Evolutionary conservation across 1,140 invertebrate species (phyloP).

Genomic region (Leptestheria dahalacensis): DNA sequence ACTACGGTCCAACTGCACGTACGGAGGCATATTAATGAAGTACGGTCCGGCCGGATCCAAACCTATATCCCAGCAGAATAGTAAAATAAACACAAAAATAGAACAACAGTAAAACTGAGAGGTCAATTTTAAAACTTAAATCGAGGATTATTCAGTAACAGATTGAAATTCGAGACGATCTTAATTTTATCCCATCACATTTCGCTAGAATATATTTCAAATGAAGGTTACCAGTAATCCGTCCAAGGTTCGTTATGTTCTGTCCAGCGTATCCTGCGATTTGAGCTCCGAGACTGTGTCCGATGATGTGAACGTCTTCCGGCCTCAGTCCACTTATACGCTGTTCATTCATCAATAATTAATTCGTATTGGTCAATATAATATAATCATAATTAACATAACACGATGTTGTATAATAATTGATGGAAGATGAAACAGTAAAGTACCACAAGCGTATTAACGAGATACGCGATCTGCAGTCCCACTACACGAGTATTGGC

Average conservation of each 20-base stretch:
- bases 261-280: slow-evolving; percentile 30
- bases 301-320: slow-evolving; percentile 29
- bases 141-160: too few species aligned
- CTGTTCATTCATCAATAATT: neutral
- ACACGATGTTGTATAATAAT: too few species aligned
- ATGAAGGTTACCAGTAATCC: slow-evolving; percentile 32
- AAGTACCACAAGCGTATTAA: slow-evolving; percentile 23
- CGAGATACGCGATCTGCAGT: slow-evolving; percentile 31
- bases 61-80: slow-evolving; percentile 53
- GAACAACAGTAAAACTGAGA: neutral
- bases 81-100: too few species aligned
- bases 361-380: too few species aligned
- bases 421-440: neutral
- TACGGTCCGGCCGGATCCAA: slow-evolving; percentile 74
- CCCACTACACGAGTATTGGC: slow-evolving; percentile 40
- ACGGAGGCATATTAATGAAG: slow-evolving; percentile 65
- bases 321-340: slow-evolving; percentile 16
- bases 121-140: neutral
- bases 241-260: slow-evolving; percentile 23
- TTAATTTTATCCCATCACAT: too few species aligned
- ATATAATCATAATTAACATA: too few species aligned
- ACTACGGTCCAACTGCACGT: slow-evolving; percentile 58
- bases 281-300: slow-evolving; percentile 33
- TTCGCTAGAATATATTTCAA: too few species aligned
- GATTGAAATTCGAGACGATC: too few species aligned